Conservation (phyloP, 2,888 invertebrate species). For the Troglohyphantes excavatus region DNA sequence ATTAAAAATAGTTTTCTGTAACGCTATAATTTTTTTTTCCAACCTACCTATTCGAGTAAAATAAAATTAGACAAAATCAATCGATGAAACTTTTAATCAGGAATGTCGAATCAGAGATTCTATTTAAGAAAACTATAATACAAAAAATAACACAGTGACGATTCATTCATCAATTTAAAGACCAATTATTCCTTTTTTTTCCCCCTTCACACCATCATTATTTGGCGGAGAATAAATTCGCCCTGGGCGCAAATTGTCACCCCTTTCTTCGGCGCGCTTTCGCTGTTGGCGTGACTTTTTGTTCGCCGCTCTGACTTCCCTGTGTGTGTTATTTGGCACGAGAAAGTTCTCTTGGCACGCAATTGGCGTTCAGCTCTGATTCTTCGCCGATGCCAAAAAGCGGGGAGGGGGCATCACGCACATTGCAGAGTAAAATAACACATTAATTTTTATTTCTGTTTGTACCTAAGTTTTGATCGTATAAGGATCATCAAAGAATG, state of each 20-base stretch:
- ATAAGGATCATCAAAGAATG: too few species aligned
- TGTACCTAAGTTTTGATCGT: too few species aligned
- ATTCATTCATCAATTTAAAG: too few species aligned
- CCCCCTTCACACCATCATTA: too few species aligned
- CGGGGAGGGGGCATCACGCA: constrained; percentile 24
- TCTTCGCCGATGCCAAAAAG: constrained; percentile 37
- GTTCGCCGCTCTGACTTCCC: constrained; percentile 40
- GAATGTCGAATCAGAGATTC: background rate
- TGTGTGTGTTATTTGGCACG: constrained; percentile 34
- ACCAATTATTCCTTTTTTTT: background rate
- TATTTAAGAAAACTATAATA: background rate
- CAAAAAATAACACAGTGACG: background rate
- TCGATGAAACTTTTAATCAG: background rate
- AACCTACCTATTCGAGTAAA: too few species aligned
- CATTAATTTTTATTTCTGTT: too few species aligned
- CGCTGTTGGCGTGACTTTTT: constrained; percentile 45
- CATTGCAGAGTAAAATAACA: too few species aligned
- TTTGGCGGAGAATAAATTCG: background rate
- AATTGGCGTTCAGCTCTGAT: constrained; percentile 73
- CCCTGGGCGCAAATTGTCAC: constrained; percentile 14
- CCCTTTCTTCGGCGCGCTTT: constrained; percentile 36
- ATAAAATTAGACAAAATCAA: too few species aligned
- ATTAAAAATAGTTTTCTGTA: too few species aligned
- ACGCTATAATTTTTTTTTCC: too few species aligned
- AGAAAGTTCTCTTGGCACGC: constrained; percentile 73